Percentiles rank a stretch among this genome's conserved stretches.
phyloP scores from a whole-genome alignment of 2,113 vertebrate genomes.

The Platanista minor region DNA sequence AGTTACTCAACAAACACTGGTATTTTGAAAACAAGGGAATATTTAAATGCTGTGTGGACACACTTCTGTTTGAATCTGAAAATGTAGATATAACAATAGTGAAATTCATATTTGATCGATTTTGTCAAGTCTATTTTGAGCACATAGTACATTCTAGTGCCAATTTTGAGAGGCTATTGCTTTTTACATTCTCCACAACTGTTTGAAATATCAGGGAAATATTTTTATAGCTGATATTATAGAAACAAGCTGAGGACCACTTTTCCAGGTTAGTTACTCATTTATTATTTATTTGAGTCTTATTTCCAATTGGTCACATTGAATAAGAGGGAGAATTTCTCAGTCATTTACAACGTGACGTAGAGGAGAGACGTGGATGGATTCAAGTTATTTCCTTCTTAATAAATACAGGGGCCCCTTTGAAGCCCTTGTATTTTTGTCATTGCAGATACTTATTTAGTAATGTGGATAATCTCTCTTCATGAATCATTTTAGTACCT shows the following conservation, averaged over 20 bases:
- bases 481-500: not conserved
- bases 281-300: not conserved
- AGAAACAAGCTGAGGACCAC: not conserved
- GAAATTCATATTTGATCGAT: not conserved
- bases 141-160: not conserved
- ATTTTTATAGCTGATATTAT: not conserved
- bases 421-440: not conserved
- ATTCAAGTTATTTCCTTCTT: not conserved
- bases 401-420: not conserved
- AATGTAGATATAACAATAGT: not conserved
- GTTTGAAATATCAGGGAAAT: not conserved
- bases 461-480: not conserved
- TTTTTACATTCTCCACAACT: not conserved
- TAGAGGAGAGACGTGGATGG: not conserved
- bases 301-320: not conserved
- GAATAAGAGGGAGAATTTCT: not conserved
- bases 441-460: not conserved
- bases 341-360: not conserved
- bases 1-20: not conserved
- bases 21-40: not conserved
- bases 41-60: not conserved
- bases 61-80: not conserved
- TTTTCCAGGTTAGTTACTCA: not conserved
- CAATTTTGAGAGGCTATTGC: not conserved
- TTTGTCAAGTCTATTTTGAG: not conserved